These are phyloP conservation scores for Drosophila incognita DNA, from an alignment of 2,888 invertebrate genomes.

Conservation along the genomic window DNA sequence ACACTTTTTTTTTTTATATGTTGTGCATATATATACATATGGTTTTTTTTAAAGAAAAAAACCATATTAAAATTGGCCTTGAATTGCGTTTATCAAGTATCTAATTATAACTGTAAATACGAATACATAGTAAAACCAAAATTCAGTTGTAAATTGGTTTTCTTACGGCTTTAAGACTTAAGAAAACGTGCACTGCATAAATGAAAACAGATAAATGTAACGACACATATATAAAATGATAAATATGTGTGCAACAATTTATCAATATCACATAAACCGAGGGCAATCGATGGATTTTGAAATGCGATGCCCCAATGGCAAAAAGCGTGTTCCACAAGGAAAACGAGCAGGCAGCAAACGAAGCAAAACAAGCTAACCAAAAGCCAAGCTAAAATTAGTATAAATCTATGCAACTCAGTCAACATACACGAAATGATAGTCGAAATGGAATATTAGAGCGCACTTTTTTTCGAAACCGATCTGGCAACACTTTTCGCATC, in stretches of 20 bases:
- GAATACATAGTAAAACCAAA: neutral
- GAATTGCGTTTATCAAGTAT: neutral
- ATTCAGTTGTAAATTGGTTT: neutral
- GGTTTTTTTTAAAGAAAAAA: neutral
- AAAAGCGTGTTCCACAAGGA: constrained; percentile 37
- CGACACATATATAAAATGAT: neutral
- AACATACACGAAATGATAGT: constrained; percentile 3
- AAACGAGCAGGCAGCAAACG: constrained; percentile 17
- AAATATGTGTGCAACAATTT: neutral
- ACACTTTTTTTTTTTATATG: neutral
- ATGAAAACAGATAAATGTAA: neutral
- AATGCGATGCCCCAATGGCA: constrained; percentile 36
- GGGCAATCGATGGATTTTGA: constrained; percentile 30
- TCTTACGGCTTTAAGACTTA: neutral
- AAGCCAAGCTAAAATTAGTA: neutral
- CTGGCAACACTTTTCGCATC: constrained; percentile 11
- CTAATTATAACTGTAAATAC: neutral
- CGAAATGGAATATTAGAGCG: constrained; percentile 5
- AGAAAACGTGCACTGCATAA: neutral
- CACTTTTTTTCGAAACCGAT: constrained; percentile 13
- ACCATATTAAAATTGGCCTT: neutral
- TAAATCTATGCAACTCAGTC: constrained; percentile 4
- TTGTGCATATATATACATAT: neutral
- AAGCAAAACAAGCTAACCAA: neutral
- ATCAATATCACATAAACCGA: neutral